A percentile compares a stretch with the other conserved stretches of the same genome.
Evolutionary conservation across 2,113 vertebrate species (phyloP).

Genomic region (Cochlearius cochlearius): DNA sequence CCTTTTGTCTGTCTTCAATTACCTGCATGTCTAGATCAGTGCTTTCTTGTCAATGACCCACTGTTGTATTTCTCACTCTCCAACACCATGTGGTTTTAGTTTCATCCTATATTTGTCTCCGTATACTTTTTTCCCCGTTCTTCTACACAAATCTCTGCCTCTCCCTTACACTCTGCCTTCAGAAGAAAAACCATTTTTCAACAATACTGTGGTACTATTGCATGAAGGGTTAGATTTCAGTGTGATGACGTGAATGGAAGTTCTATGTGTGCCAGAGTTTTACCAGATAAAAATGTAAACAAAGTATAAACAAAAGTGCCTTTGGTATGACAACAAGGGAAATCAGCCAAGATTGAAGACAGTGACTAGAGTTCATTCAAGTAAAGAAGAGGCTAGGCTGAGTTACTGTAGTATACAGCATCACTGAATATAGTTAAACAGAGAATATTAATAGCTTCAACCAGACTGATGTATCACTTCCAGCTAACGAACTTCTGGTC

Average conservation of each 20-base stretch:
- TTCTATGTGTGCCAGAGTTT: background rate
- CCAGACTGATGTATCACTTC: background rate
- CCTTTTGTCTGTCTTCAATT: constrained; percentile 25
- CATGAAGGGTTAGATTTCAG: background rate
- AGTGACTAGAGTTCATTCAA: background rate
- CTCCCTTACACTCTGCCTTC: background rate
- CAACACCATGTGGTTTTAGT: background rate
- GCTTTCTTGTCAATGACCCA: background rate
- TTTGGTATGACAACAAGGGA: background rate
- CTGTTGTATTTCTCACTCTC: background rate
- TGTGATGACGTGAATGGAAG: background rate
- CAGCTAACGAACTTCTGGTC: background rate
- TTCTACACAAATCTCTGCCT: background rate
- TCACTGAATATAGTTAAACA: background rate
- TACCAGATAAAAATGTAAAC: background rate
- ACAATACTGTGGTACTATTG: background rate
- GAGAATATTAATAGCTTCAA: background rate
- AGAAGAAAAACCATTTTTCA: background rate
- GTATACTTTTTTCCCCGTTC: background rate
- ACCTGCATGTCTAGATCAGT: background rate
- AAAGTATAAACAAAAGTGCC: background rate
- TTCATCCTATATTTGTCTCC: background rate
- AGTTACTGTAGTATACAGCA: background rate
- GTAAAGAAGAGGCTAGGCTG: background rate
- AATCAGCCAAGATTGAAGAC: background rate